These are phyloP conservation scores for Pollenia griseotomentosa DNA, from an alignment of 2,888 invertebrate species.

Conservation along the genomic window DNA sequence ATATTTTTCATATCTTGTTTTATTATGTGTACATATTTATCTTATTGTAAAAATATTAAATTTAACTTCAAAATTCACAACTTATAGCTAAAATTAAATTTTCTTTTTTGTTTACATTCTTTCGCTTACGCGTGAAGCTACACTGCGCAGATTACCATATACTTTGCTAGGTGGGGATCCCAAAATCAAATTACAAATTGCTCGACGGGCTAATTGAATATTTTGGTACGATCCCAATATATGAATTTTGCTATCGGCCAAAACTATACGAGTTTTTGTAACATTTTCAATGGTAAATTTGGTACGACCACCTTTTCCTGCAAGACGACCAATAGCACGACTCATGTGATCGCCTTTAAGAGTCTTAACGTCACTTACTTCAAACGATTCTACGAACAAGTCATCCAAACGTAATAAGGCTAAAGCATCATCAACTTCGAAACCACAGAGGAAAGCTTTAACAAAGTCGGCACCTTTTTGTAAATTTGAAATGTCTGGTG, in stretches of 20 bases:
- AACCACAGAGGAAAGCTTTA: constrained; percentile 97
- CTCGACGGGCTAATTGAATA: constrained; percentile 96
- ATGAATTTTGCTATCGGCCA: constrained; percentile 98
- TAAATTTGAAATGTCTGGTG: constrained; percentile 92
- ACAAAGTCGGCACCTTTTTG: constrained; percentile 99
- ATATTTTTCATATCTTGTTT: constrained; percentile 31
- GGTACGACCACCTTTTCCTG: constrained; percentile 98
- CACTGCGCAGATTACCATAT: constrained; percentile 95
- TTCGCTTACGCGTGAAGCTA: constrained; percentile 93
- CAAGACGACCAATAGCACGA: constrained; percentile 96
- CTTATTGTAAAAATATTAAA: constrained; percentile 63
- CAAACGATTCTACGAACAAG: constrained; percentile 98
- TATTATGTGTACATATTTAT: constrained; percentile 51
- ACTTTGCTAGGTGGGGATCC: constrained; percentile 99
- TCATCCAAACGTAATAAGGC: constrained; percentile 97
- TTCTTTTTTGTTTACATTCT: constrained; percentile 87
- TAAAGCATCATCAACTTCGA: constrained; percentile 98
- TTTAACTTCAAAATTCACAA: constrained; percentile 62
- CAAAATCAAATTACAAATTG: constrained; percentile 97
- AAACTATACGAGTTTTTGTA: constrained; percentile 98
- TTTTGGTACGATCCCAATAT: constrained; percentile 99
- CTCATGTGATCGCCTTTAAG: constrained; percentile 97
- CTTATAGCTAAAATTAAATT: constrained; percentile 25
- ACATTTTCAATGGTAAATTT: constrained; percentile 99
- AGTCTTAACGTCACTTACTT: constrained; percentile 98